phyloP scores from a whole-genome alignment of 2,888 invertebrate genomes.

The Liopterus haemorrhoidalis region DNA sequence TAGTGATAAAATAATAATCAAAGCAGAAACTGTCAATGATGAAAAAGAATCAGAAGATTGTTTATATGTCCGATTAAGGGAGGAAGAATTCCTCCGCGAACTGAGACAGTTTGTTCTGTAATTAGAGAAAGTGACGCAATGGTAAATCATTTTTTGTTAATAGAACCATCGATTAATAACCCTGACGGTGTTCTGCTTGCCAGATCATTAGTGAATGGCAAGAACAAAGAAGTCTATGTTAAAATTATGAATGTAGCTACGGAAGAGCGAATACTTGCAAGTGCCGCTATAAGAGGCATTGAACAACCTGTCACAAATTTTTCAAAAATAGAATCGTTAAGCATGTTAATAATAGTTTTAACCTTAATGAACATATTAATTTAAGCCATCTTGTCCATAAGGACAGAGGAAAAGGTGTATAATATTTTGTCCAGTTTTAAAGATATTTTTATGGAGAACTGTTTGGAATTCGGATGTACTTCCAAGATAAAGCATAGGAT shows the following conservation, averaged over 20 bases:
- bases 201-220: slow-evolving; percentile 1
- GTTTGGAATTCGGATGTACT: slow-evolving; percentile 9
- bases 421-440: neutral
- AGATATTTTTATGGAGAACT: slow-evolving; percentile 10
- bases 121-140: neutral
- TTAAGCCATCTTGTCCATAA: neutral
- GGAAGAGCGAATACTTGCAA: neutral
- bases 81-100: slow-evolving; percentile 10
- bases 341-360: neutral
- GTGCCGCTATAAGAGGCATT: slow-evolving; percentile 2
- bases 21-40: no score
- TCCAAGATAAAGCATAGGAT: slow-evolving; percentile 9
- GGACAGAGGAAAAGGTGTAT: neutral
- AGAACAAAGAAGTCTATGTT: slow-evolving; percentile 4
- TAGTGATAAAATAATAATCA: no score
- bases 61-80: no score
- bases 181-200: slow-evolving; percentile 9
- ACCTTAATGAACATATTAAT: neutral
- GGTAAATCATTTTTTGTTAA: neutral
- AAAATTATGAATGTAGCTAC: slow-evolving; percentile 11
- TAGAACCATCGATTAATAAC: slow-evolving; percentile 7
- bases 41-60: no score
- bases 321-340: neutral
- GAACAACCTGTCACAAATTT: neutral
- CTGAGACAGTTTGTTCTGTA: slow-evolving; percentile 5